These are phyloP conservation scores for Ophthalmolycus amberensis DNA, from an alignment of 2,113 vertebrate genomes.

Conservation along the genomic window DNA sequence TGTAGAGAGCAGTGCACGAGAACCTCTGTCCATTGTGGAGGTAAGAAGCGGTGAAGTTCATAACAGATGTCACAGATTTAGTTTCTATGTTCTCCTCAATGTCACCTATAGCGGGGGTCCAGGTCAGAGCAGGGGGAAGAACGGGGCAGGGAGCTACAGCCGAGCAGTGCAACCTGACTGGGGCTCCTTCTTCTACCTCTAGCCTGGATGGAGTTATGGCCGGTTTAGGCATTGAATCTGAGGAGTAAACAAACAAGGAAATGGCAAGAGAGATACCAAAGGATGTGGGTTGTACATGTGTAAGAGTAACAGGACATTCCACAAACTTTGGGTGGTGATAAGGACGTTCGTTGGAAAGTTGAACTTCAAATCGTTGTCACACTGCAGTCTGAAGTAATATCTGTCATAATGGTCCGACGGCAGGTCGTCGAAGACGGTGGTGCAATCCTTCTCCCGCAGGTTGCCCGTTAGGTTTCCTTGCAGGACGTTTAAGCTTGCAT, in stretches of 20 bases:
- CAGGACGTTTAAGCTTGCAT: slow-evolving; percentile 22
- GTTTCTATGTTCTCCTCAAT: slow-evolving; percentile 22
- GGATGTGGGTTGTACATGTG: not conserved
- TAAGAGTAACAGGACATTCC: not conserved
- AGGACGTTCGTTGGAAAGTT: slow-evolving; percentile 45
- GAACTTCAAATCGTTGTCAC: slow-evolving; percentile 56
- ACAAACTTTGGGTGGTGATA: slow-evolving; percentile 56
- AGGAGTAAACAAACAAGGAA: not conserved
- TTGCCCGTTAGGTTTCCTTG: slow-evolving; percentile 65
- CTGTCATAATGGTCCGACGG: slow-evolving; percentile 8
- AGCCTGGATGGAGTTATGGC: slow-evolving; percentile 44
- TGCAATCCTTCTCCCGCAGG: slow-evolving; percentile 69
- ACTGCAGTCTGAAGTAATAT: slow-evolving; percentile 73
- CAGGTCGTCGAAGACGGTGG: slow-evolving; percentile 69
- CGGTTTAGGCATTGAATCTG: slow-evolving; percentile 63
- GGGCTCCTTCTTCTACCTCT: slow-evolving; percentile 68
- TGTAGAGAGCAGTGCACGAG: slow-evolving; percentile 61
- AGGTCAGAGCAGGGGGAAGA: slow-evolving; percentile 69
- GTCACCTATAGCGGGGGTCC: slow-evolving; percentile 63
- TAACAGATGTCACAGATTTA: slow-evolving; percentile 38
- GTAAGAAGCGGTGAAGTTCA: slow-evolving; percentile 71
- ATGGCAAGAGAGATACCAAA: not conserved
- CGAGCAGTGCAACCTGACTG: slow-evolving; percentile 64
- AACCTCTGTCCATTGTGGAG: slow-evolving; percentile 65
- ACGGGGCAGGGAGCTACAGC: slow-evolving; percentile 61